phyloP scores from a whole-genome alignment of 2,797 vertebrate species.

The Tokudaia tokunoshimensis region DNA sequence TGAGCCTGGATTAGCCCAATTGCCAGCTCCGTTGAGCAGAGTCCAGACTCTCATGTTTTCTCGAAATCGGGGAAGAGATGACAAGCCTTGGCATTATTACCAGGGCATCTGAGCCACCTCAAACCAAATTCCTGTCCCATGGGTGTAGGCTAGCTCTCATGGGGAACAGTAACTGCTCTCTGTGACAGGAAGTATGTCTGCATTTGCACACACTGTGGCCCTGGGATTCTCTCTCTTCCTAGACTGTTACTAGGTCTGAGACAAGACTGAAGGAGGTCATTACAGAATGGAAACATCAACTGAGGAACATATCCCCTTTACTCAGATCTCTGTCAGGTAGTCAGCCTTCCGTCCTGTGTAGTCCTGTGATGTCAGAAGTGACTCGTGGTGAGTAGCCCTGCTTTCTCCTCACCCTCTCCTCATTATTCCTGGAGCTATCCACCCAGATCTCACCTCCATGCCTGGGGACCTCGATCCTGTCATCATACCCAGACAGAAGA shows the following conservation, averaged over 20 bases:
- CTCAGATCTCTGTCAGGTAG: not conserved
- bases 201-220: not conserved
- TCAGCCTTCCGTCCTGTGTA: not conserved
- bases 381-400: rapidly evolving
- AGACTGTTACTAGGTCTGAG: not conserved
- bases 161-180: not conserved
- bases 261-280: not conserved
- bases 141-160: not conserved
- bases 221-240: too few relatives aligned
- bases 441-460: not conserved
- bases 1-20: not conserved
- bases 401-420: rapidly evolving
- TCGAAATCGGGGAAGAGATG: not conserved
- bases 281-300: too few relatives aligned
- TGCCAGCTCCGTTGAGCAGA: not conserved
- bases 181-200: too few relatives aligned
- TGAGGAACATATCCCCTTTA: too few relatives aligned
- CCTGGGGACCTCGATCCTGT: not conserved
- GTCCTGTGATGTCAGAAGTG: not conserved
- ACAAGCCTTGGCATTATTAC: not conserved
- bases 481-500: not conserved
- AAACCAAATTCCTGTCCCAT: not conserved
- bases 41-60: not conserved
- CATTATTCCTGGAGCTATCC: not conserved
- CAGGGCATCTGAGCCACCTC: not conserved